These are phyloP conservation scores for Pseudomyrmex concolor DNA, from an alignment of 1,140 invertebrate species.

Conservation along the genomic window DNA sequence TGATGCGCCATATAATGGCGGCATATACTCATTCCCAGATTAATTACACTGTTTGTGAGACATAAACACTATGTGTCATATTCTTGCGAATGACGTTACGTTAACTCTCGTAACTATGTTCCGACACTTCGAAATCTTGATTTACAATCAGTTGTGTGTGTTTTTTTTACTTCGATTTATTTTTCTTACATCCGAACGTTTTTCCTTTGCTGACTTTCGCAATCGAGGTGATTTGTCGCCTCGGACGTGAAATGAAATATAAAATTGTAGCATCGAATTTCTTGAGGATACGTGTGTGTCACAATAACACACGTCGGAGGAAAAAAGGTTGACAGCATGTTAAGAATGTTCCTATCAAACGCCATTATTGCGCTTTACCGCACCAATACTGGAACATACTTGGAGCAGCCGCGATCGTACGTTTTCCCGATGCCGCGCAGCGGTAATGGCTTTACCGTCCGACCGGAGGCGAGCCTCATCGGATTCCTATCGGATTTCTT, in stretches of 20 bases:
- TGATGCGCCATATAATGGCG: conserved; percentile 9
- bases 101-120: not conserved
- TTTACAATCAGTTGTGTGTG: not conserved
- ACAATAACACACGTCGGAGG: not conserved
- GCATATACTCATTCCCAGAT: conserved; percentile 35
- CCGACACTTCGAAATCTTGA: not conserved
- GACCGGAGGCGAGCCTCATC: conserved; percentile 59
- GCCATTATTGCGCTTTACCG: conserved; percentile 46
- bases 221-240: not conserved
- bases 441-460: conserved; percentile 74
- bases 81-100: not conserved
- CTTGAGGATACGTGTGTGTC: not conserved
- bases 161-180: not conserved
- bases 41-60: conserved; percentile 44
- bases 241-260: not conserved
- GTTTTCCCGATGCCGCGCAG: conserved; percentile 34
- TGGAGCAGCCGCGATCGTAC: conserved; percentile 46
- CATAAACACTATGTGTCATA: not conserved
- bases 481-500: conserved; percentile 80
- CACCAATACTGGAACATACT: conserved; percentile 47
- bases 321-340: conserved; percentile 54
- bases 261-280: conserved; percentile 14
- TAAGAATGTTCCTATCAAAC: conserved; percentile 46
- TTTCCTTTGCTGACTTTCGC: too few species aligned
- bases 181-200: not conserved